Evolutionary conservation across 2,888 invertebrate genomes (phyloP).

Genomic region (Sthenelais limicola): DNA sequence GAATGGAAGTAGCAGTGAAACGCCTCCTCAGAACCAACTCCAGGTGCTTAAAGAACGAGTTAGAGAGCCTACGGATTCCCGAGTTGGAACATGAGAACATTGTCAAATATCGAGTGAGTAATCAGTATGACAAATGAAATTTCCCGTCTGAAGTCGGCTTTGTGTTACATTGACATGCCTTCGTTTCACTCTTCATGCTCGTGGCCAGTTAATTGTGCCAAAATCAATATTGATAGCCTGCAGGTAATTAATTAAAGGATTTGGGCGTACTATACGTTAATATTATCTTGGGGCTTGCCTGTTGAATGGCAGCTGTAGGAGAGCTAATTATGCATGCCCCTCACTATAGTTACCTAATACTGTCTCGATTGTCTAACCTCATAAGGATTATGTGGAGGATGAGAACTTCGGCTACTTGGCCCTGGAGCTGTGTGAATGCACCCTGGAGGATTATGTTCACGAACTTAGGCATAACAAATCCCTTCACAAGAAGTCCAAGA

Average conservation of each 20-base stretch:
- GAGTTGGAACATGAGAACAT: conserved; percentile 39
- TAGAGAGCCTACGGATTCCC: conserved; percentile 31
- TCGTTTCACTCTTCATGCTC: too few species aligned
- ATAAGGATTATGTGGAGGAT: conserved; percentile 58
- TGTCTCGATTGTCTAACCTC: conserved; percentile 31
- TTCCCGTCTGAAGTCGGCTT: too few species aligned
- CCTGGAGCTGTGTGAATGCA: conserved; percentile 64
- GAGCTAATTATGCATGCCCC: background rate
- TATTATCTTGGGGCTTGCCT: too few species aligned
- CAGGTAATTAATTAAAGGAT: too few species aligned
- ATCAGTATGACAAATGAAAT: too few species aligned
- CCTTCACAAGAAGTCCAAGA: conserved; percentile 50
- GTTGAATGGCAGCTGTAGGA: too few species aligned
- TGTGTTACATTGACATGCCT: too few species aligned
- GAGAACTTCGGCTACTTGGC: conserved; percentile 58
- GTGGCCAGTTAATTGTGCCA: too few species aligned
- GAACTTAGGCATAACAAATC: conserved; percentile 51
- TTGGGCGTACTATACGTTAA: too few species aligned
- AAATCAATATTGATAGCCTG: too few species aligned
- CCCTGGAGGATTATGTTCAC: conserved; percentile 60
- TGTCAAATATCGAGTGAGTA: conserved; percentile 36
- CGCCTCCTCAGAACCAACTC: conserved; percentile 37
- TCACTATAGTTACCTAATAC: too few species aligned
- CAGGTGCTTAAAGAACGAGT: conserved; percentile 17
- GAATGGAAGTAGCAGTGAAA: conserved; percentile 62